Evolutionary conservation across 2,797 vertebrate species (phyloP).

Genomic region (Aeoliscus strigatus): DNA sequence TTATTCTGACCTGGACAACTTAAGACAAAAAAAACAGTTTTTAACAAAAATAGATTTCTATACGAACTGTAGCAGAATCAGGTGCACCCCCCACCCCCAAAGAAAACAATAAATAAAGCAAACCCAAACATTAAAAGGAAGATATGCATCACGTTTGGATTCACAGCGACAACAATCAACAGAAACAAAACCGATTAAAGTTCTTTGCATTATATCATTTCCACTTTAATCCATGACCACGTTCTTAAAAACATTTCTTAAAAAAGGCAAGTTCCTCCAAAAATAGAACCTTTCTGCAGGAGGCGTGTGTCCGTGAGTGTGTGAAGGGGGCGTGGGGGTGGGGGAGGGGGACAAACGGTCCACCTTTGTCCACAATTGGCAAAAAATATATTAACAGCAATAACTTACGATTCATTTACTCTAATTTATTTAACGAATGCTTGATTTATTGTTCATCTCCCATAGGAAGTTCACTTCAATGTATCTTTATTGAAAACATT

Average conservation of each 20-base stretch:
- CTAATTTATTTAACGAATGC: constrained; percentile 71
- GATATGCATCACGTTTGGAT: constrained; percentile 72
- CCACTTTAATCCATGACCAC: constrained; percentile 63
- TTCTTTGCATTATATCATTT: constrained; percentile 84
- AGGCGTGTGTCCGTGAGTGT: no score
- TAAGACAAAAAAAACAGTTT: constrained; percentile 59
- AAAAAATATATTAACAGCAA: constrained; percentile 80
- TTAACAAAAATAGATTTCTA: constrained; percentile 81
- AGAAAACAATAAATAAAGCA: constrained; percentile 72
- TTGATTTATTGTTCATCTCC: constrained; percentile 78
- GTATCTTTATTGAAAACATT: constrained; percentile 85
- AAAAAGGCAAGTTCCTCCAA: constrained; percentile 76
- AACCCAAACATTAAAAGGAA: constrained; percentile 65
- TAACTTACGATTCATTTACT: constrained; percentile 79
- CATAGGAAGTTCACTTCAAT: constrained; percentile 81
- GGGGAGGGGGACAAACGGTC: constrained; percentile 43
- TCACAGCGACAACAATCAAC: constrained; percentile 66
- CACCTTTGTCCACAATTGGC: constrained; percentile 74
- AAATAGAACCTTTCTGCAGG: constrained; percentile 73
- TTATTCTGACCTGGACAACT: constrained; percentile 52
- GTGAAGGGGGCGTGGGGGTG: no score
- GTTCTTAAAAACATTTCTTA: constrained; percentile 76
- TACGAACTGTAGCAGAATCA: constrained; percentile 72
- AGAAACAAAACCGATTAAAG: constrained; percentile 80
- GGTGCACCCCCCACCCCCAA: constrained; percentile 30